Evolutionary conservation across 2,888 invertebrate species (phyloP).

Genomic region (Esperia sulphurella): DNA sequence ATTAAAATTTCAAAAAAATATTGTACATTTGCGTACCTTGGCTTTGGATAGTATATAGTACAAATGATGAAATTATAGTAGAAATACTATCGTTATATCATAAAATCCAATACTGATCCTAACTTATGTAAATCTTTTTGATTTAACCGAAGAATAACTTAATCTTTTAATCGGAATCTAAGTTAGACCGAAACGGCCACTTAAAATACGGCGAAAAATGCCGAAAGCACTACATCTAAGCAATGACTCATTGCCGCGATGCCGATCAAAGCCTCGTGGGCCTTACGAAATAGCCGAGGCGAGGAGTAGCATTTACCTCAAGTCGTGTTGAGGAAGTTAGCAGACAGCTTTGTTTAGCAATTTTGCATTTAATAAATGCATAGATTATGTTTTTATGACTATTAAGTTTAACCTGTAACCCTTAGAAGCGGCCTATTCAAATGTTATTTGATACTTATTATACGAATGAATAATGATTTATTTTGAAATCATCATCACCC

Average conservation of each 20-base stretch:
- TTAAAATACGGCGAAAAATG: too few relatives aligned
- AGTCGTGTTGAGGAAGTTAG: slow-evolving; percentile 51
- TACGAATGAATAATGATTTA: slow-evolving; percentile 15
- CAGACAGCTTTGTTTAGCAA: slow-evolving; percentile 41
- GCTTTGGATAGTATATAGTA: too few relatives aligned
- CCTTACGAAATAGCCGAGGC: slow-evolving; percentile 8
- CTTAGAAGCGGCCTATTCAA: background rate
- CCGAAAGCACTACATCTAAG: background rate
- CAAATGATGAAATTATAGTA: too few relatives aligned
- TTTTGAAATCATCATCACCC: slow-evolving; percentile 30
- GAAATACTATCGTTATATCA: too few relatives aligned
- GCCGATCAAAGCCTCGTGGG: slow-evolving; percentile 45
- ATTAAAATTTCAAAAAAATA: too few relatives aligned
- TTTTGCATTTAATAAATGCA: slow-evolving; percentile 23
- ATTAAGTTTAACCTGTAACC: background rate
- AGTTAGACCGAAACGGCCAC: too few relatives aligned
- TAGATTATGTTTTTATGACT: slow-evolving; percentile 11
- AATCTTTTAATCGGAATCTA: too few relatives aligned
- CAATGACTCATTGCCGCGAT: slow-evolving; percentile 39
- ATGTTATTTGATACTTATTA: background rate
- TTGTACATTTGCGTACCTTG: too few relatives aligned
- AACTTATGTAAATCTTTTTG: too few relatives aligned
- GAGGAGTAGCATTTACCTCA: slow-evolving; percentile 24
- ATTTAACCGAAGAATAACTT: too few relatives aligned
- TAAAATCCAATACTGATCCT: too few relatives aligned